A percentile compares a stretch with the other conserved stretches of the same genome.
Conservation (phyloP, 2,888 invertebrate species). For the Drosophila borealis region DNA sequence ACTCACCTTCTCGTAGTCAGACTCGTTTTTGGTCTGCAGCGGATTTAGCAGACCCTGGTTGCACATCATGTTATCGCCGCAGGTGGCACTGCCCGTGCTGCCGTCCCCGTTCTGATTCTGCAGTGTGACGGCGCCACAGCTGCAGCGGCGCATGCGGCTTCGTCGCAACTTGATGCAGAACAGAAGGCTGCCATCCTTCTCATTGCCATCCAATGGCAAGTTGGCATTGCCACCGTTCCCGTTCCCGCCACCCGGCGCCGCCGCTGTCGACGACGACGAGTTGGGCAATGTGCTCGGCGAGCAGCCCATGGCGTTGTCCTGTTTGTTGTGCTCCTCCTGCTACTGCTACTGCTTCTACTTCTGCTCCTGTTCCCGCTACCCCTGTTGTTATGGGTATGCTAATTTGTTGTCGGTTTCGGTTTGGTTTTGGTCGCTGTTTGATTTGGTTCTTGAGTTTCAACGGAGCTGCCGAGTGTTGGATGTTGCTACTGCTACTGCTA, state of each 20-base stretch:
- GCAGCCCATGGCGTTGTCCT: conserved; percentile 74
- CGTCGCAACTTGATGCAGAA: conserved; percentile 83
- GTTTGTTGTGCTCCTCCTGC: conserved; percentile 16
- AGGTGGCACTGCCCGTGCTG: conserved; percentile 70
- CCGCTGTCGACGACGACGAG: conserved; percentile 45
- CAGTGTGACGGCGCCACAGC: conserved; percentile 71
- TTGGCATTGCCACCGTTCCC: conserved; percentile 42
- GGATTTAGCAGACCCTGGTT: conserved; percentile 84
- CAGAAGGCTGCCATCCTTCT: conserved; percentile 82
- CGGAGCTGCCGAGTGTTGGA: conserved; percentile 26
- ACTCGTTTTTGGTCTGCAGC: conserved; percentile 82
- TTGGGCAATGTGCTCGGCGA: conserved; percentile 76
- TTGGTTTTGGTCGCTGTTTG: conserved; percentile 61
- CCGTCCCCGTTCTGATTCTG: conserved; percentile 81
- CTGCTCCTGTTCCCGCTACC: background rate
- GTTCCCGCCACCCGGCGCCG: conserved; percentile 26
- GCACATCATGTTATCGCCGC: conserved; percentile 78
- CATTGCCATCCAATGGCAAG: conserved; percentile 63
- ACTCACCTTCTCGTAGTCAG: conserved; percentile 84
- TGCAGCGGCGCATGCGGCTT: conserved; percentile 78
- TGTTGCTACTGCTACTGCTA: conserved; percentile 5
- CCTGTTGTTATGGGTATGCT: conserved; percentile 56
- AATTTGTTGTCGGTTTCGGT: conserved; percentile 70
- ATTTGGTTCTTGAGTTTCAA: conserved; percentile 54
- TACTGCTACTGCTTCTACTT: background rate